Evolutionary conservation across 2,797 vertebrate genomes (phyloP).

Genomic region (Hyperoplus immaculatus): DNA sequence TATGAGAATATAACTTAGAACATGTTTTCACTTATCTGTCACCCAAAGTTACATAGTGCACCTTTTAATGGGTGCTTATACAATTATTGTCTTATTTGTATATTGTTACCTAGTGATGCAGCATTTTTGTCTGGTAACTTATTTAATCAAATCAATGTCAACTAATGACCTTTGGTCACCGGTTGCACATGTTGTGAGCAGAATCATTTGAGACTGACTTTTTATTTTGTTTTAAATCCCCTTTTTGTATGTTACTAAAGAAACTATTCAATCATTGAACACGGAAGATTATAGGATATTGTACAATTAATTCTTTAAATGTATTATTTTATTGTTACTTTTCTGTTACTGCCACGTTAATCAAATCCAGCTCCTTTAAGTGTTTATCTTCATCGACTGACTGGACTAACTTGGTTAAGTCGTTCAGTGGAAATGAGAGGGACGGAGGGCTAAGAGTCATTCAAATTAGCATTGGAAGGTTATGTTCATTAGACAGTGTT

Average conservation of each 20-base stretch:
- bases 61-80: too few relatives aligned
- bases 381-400: constrained; percentile 47
- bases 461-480: constrained; percentile 52
- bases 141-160: neutral
- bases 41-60: too few relatives aligned
- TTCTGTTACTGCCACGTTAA: too few relatives aligned
- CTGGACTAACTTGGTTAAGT: constrained; percentile 55
- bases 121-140: neutral
- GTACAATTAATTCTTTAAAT: too few relatives aligned
- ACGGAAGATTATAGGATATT: too few relatives aligned
- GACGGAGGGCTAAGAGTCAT: constrained; percentile 20
- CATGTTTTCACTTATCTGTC: too few relatives aligned
- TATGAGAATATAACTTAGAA: too few relatives aligned
- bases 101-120: neutral
- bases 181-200: neutral
- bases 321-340: too few relatives aligned
- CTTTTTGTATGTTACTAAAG: too few relatives aligned
- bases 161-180: neutral
- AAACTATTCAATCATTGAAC: too few relatives aligned
- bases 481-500: constrained; percentile 56
- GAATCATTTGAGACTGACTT: too few relatives aligned
- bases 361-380: neutral
- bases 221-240: too few relatives aligned
- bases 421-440: constrained; percentile 44
- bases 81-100: neutral